Evolutionary conservation across 2,888 invertebrate species (phyloP), one percentile per base, ranked within the genome.

Genomic region (Agapetus fuscipes): DNA sequence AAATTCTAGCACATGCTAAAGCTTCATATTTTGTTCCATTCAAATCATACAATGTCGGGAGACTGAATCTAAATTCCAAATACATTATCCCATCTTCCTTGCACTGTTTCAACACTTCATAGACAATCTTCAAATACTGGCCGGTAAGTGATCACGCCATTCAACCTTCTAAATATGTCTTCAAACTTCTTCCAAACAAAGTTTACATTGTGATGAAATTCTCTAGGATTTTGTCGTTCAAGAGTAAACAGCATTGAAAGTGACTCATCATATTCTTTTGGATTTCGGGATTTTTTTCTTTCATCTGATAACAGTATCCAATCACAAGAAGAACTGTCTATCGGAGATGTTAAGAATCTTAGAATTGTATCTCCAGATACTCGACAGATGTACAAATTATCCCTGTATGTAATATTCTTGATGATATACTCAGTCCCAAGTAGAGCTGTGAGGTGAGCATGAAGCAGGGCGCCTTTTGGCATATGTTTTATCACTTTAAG

Each of bases 401-500:
- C 69, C 43, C 66, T 64, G 48, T 78, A 78, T 0, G 82, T 82
- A 17, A 83, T 52, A 28, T 78, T 71, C 2, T 55, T 33, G 27
- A 81, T 54, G 1, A 83, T 50, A 48, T 72, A 82, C 45, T 80
- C 75, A 0, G 73, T 63, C 4, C 76, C 76, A 13, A 74, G 66
- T 0, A 79, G 59, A 0, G 78, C 78, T 41, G 76, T 74, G 47
- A 82, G 75, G 53, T 85, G 85, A 0, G 76, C 66, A 54, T 85
- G 86, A 10, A 85, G 57, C 0, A 76, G 74, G 0, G 72, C 80
- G 3, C 83, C 88, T 61, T 88, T 88, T 0, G 88, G 88, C 69
- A 88, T 71, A 24, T 59, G 59, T 44, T 71, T 64, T 9, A 88
- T 72, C 4, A 84, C 66, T 48, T 72, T 58, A 52, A 78, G 85